Evolutionary conservation across 2,888 invertebrate species (phyloP).

Genomic region (Eilema sororculum): DNA sequence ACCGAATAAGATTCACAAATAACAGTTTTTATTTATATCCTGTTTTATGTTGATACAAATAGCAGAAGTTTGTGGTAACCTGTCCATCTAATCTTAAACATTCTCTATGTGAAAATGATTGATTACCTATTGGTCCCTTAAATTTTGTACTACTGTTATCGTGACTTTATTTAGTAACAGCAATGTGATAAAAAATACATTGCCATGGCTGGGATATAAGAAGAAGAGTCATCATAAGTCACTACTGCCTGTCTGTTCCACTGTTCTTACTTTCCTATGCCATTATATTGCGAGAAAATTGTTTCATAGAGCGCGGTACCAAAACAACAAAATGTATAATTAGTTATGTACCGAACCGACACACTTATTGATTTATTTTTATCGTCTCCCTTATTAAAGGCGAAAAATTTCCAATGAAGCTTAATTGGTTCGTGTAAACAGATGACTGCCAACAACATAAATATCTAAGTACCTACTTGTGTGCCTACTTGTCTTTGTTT

Average conservation of each 20-base stretch:
- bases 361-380: constrained; percentile 59
- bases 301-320: constrained; percentile 36
- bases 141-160: background rate
- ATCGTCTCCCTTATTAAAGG: constrained; percentile 55
- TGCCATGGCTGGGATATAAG: background rate
- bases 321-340: constrained; percentile 42
- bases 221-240: background rate
- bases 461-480: constrained; percentile 27
- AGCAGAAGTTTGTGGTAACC: background rate
- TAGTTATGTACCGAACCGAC: constrained; percentile 38
- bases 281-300: constrained; percentile 13
- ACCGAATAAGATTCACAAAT: constrained; percentile 68
- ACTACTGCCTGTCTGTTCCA: background rate
- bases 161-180: background rate
- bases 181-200: background rate
- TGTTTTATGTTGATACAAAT: constrained; percentile 63
- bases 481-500: constrained; percentile 35
- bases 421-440: constrained; percentile 62
- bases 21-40: constrained; percentile 70
- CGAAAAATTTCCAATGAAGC: constrained; percentile 64
- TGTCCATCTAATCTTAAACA: background rate
- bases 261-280: background rate
- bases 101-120: background rate
- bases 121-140: background rate
- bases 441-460: constrained; percentile 38